Base-by-base conservation (phyloP, 2,888 invertebrate species). In the Leucozona laternaria region DNA sequence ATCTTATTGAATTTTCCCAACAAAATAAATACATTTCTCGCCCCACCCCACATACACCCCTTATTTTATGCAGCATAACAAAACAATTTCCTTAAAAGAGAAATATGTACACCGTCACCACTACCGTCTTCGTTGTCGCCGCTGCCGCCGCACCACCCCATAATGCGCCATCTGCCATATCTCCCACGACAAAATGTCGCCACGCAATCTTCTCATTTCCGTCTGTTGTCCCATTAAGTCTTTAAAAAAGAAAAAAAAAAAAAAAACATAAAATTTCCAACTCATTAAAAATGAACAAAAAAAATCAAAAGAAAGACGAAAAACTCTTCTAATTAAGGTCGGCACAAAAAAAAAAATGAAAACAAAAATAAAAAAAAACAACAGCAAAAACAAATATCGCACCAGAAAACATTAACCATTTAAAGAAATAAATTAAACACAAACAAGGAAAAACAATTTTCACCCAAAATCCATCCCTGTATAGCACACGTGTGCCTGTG, bases 271-370 rank as follows among this genome's bases (percentile, higher is more conserved):
- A 25, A 62, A 48, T 48, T 64, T 64, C 64, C 43, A 28, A 66
- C 45, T 60, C 60, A 60, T 60, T 60, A 60, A 60, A 40, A 34
- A 37, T 37, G 7, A 40, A 60, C 13, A 37, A 37, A 22, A 15
- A 40, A 22, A 37, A 43, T 0, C 5, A 13, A 37, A 31, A 31
- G 6, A 25, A 11, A 20, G 22, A 40, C 17, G 57, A 64, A 64
- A 77, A 71, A 58, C 45, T 76, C 58, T 58, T 20, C 81, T 81
- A 81, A 81, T 81, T 81, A 85, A 60, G 60, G 73, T 66, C 78
- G 58, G 40, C 28, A 20, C 4, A 28, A 2, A 28, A 31, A 31
- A 7, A 31, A 31, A 31, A 8, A 31, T 7, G 1, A 28, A 64
- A 22, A 17, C 25, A 25, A 53, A 34, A 45, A 48, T 22, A 17